Base-by-base conservation (phyloP, 2,797 vertebrate species). In the Tarsius wallacei region DNA sequence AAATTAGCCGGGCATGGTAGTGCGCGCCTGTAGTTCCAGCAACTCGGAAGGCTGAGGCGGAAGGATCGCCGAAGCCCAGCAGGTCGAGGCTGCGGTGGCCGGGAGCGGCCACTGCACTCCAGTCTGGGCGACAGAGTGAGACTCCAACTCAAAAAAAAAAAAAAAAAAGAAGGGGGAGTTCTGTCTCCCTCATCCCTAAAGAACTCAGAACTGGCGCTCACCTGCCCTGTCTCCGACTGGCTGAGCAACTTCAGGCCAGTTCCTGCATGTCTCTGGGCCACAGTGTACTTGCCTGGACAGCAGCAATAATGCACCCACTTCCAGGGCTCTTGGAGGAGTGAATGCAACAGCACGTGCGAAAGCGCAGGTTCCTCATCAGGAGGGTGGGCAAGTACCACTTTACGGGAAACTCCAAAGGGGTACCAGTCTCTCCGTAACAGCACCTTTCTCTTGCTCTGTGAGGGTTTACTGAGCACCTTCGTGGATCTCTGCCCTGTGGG, bases 251-350 rank as follows among this genome's bases (percentile, higher is more conserved):
- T 71, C 21, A 24, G 68, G 93, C 26, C 47, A 64, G 53, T 64
- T 53, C 59, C 59, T 7, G 53, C 28, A 4, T 64, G 57, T 76
- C 81, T 95, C 55, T 36, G 82, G 80, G 55, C 55, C 24, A 2
- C 71, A 64, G 81, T 6, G 55, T 68, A 68, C 89, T 93, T 61
- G 2, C 88, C 55, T 94, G 95, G 94, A 85, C 87, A 76, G 83
- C 19, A 51, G 49, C 83, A 78, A 28, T 61, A n/a, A 71, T 36
- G 36, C 89, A 59, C n/a, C 61, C 13, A 2, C 94, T 64, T 47
- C 47, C 1, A 0, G 51, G 57, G 55, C 7, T 88, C 68, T 57
- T 13, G 49, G 77, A 57, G 55, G 17, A 70, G 13, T 2, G 12
- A n/a, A 7, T 3, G 77, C 3, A 4, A 64, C 59, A n/a, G 16